phyloP scores from a whole-genome alignment of 2,113 vertebrate species.

The Etheostoma spectabile region DNA sequence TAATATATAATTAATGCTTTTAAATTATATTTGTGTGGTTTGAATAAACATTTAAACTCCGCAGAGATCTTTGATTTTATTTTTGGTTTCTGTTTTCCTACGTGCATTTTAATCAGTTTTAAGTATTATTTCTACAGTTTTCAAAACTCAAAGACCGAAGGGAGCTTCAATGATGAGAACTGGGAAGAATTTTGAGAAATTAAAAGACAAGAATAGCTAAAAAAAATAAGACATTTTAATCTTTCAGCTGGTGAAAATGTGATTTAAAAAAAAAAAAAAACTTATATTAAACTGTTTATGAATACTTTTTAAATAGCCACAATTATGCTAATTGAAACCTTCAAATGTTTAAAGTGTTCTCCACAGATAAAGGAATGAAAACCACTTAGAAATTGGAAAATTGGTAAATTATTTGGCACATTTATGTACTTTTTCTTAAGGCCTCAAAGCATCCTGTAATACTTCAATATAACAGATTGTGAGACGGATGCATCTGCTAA shows the following conservation, averaged over 20 bases:
- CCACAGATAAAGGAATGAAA: neutral
- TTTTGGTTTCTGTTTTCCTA: neutral
- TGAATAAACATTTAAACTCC: conserved; percentile 45
- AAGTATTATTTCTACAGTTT: neutral
- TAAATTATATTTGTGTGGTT: conserved; percentile 27
- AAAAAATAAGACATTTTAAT: neutral
- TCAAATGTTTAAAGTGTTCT: neutral
- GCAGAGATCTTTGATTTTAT: conserved; percentile 1
- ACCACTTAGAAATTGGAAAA: neutral
- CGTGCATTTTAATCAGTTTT: neutral
- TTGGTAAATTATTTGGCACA: neutral
- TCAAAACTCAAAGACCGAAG: neutral
- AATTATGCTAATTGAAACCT: neutral
- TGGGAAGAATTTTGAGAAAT: neutral
- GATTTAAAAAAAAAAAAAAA: too few species aligned
- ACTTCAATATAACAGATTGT: too few species aligned
- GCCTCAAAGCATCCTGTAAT: too few species aligned
- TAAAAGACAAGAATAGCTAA: neutral
- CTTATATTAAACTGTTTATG: too few species aligned
- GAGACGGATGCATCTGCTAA: too few species aligned
- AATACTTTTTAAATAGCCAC: too few species aligned
- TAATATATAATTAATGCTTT: neutral
- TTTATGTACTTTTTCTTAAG: too few species aligned
- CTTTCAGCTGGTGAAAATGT: neutral
- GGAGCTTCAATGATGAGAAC: neutral